Evolutionary conservation across 2,113 vertebrate species (phyloP).

Genomic region (Etheostoma cragini): DNA sequence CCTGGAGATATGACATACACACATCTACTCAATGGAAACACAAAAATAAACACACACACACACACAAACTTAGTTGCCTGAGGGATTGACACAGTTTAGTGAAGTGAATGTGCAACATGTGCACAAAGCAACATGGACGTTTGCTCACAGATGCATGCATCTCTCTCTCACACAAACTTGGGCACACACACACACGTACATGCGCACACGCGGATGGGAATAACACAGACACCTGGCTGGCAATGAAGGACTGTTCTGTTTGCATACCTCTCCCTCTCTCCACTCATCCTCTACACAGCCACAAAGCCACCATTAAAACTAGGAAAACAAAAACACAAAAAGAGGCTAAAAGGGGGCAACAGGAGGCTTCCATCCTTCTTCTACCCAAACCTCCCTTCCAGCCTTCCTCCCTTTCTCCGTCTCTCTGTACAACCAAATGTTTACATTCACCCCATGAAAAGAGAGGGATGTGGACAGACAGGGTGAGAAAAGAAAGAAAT

Average conservation of each 20-base stretch:
- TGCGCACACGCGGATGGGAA: conserved; percentile 37
- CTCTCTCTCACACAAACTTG: not conserved
- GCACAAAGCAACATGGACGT: conserved; percentile 1
- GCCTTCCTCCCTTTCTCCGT: conserved; percentile 49
- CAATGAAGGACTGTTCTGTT: conserved; percentile 73
- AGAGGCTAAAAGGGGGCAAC: conserved; percentile 66
- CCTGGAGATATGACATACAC: conserved; percentile 16
- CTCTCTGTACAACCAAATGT: conserved; percentile 67
- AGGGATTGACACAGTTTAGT: conserved; percentile 14
- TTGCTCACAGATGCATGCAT: conserved; percentile 8
- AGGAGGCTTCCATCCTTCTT: conserved; percentile 72
- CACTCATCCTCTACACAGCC: conserved; percentile 71
- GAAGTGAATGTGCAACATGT: conserved; percentile 27
- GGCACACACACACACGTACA: conserved; percentile 23
- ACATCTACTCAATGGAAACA: conserved; percentile 22
- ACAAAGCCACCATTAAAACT: conserved; percentile 78
- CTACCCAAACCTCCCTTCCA: conserved; percentile 48
- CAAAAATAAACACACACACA: conserved; percentile 4
- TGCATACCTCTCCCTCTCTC: conserved; percentile 74
- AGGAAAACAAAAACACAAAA: conserved; percentile 78
- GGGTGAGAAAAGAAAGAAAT: conserved; percentile 83
- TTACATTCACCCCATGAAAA: conserved; percentile 76
- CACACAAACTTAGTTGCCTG: not conserved
- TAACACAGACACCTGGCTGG: conserved; percentile 78
- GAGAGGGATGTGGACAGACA: conserved; percentile 76